Evolutionary conservation across 1,140 invertebrate species (phyloP), one percentile per base, ranked within the genome.

Genomic region (Drosophila rufa): DNA sequence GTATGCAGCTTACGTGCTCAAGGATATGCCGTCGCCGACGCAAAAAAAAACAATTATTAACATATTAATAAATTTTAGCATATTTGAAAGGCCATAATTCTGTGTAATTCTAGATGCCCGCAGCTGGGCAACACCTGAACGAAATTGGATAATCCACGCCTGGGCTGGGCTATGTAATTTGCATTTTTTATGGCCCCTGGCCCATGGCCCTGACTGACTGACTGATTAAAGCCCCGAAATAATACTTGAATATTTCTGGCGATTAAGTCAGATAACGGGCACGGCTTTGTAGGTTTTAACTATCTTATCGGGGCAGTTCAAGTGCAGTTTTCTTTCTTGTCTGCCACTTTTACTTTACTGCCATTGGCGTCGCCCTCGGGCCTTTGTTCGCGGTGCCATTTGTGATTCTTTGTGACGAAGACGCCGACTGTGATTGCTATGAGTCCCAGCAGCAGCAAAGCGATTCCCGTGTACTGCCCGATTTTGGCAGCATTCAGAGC

Each of bases 41-140:
- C 60, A 46, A 62, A 82, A 80, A 83, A 83, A 84, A 77, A 91
- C 85, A 90, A 90, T 90, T 90, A 90, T 90, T 90, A 90, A 90
- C 85, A 90, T 90, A 90, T 90, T 90, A 90, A 90, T 90, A 90
- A 90, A 90, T 90, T 82, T 90, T 82, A 90, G 81, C 82, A 90
- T 90, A 90, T 82, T 83, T 90, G 85, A 90, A 65, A 74, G 85
- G 86, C 86, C 79, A 90, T 90, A 90, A 90, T 90, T 90, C 90
- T 74, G 71, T 85, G 85, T 90, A 90, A 90, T 90, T 85, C 68
- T 82, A 91, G 82, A 86, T 80, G 82, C 84, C 74, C 60, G 40
- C 83, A 82, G 75, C 81, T 89, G 78, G 68, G 75, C 79, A 80
- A 85, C 81, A 91, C 82, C 78, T 76, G 50, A 69, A 73, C 53